A percentile compares a stretch with the other conserved stretches of the same genome.
Conservation (phyloP, 2,797 vertebrate genomes). For the Antennarius maculatus region DNA sequence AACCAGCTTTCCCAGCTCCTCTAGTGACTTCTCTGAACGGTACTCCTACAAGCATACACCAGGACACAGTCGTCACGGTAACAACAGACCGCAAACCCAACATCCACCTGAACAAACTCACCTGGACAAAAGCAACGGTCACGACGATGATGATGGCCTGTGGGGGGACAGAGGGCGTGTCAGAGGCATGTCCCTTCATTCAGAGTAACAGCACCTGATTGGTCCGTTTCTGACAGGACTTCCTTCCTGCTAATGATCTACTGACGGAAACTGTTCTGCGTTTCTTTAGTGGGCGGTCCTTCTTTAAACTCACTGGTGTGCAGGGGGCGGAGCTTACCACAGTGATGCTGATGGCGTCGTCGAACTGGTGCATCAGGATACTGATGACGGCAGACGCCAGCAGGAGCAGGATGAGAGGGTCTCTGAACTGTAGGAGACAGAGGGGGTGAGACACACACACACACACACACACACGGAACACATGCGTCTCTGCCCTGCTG, state of each 20-base stretch:
- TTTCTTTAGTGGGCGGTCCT: too few species aligned
- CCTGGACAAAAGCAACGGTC: conserved; percentile 98
- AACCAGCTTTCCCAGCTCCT: conserved; percentile 94
- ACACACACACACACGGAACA: too few species aligned
- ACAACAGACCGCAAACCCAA: neutral
- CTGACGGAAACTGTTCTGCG: too few species aligned
- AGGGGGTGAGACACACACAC: too few species aligned
- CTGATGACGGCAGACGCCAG: conserved; percentile 98
- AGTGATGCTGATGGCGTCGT: conserved; percentile 98
- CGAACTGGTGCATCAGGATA: conserved; percentile 95
- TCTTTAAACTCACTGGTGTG: too few species aligned
- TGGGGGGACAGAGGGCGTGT: too few species aligned
- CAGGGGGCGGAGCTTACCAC: conserved; percentile 84
- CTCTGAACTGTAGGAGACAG: conserved; percentile 88
- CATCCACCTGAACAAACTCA: conserved; percentile 64
- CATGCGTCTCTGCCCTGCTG: too few species aligned
- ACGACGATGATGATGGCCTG: conserved; percentile 98
- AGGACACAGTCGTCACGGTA: too few species aligned
- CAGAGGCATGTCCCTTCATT: too few species aligned
- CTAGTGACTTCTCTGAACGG: conserved; percentile 96
- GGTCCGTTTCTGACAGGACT: too few species aligned
- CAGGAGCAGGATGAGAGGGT: conserved; percentile 96
- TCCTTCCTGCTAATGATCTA: too few species aligned
- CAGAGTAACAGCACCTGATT: too few species aligned
- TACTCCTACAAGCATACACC: conserved; percentile 86